Evolutionary conservation across 2,888 invertebrate genomes (phyloP), one percentile per base, ranked within the genome.

Genomic region (Chaitophorus viminalis): DNA sequence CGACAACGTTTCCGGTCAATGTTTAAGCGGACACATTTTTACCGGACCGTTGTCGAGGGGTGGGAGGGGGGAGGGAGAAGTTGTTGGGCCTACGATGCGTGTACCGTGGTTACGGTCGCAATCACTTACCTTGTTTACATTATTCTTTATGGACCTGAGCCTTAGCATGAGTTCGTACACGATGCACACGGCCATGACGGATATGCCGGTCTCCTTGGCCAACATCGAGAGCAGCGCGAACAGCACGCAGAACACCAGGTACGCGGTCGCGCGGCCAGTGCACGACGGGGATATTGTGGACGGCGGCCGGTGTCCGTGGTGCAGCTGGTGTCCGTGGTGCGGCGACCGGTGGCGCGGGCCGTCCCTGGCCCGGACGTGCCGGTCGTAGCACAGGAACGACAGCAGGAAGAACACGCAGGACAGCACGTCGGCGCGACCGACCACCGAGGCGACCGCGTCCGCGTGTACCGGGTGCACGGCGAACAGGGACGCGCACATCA

Each of bases 381-480:
- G 94, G 90, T 94, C 94, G 92, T 98, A 98, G 77, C 95, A 93
- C 90, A 97, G 93, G 91, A 98, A 95, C 90, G 97, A 95, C 89
- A 97, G 92, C 89, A 98, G 94, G 92, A 97, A 97, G 91, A 98
- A 95, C 90, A 97, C 94, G 91, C 97, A 97, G 25, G 98, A 96
- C 46, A 97, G 95, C 68, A 99, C 93, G 91, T 99, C 99, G 3
- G 99, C 98, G 86, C 99, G 94, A 3, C 99, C 99, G 29, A 99
- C 99, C 82, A 98, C 94, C 39, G 97, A 97, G 0, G 98, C 97
- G 52, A 98, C 98, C 0, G 99, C 98, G 92, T 99, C 99, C 6
- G 97, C 97, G 92, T 99, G 98, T 90, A 99, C 95, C 25, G 99
- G 99, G 92, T 99, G 99, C 4, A 95, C 95, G 39, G 98, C 98